phyloP scores from a whole-genome alignment of 92 coral and sea anemone species.

The Heliopora coerulea region DNA sequence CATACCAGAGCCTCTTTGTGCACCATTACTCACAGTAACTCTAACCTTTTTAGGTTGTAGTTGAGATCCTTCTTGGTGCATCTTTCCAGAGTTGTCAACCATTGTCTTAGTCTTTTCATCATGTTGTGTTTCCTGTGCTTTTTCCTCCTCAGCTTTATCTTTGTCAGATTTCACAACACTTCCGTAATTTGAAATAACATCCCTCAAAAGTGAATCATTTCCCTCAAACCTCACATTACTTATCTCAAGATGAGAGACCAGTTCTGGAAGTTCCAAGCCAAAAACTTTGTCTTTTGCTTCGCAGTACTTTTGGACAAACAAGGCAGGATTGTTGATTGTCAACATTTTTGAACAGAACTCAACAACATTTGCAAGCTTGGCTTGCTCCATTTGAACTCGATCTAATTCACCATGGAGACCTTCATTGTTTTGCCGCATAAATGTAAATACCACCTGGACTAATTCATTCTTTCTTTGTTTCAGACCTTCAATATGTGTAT shows the following conservation, averaged over 20 bases:
- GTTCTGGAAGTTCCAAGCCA: not conserved
- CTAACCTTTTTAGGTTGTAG: no score
- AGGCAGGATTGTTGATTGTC: not conserved
- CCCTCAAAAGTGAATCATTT: slow-evolving; percentile 23
- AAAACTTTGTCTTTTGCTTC: not conserved
- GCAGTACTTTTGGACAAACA: not conserved
- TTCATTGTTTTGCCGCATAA: not conserved
- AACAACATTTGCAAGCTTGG: slow-evolving; percentile 9
- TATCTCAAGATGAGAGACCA: slow-evolving; percentile 10
- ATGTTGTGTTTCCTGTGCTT: not conserved
- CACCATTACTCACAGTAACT: no score
- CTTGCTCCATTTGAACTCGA: slow-evolving; percentile 16
- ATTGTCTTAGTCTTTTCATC: not conserved
- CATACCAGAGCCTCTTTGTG: no score
- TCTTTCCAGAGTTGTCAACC: no score
- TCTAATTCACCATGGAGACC: slow-evolving; percentile 1
- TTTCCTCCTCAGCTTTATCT: slow-evolving; percentile 2
- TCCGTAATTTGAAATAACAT: slow-evolving; percentile 28
- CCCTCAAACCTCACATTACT: not conserved
- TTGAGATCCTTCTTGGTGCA: no score
- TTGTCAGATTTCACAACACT: not conserved
- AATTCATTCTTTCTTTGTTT: not conserved
- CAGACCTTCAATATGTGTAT: not conserved
- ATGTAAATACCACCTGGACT: not conserved
- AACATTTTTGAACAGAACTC: slow-evolving; percentile 5